Evolutionary conservation across 2,797 vertebrate genomes (phyloP), one percentile per base, ranked within the genome.

Genomic region (Chelonia mydas): DNA sequence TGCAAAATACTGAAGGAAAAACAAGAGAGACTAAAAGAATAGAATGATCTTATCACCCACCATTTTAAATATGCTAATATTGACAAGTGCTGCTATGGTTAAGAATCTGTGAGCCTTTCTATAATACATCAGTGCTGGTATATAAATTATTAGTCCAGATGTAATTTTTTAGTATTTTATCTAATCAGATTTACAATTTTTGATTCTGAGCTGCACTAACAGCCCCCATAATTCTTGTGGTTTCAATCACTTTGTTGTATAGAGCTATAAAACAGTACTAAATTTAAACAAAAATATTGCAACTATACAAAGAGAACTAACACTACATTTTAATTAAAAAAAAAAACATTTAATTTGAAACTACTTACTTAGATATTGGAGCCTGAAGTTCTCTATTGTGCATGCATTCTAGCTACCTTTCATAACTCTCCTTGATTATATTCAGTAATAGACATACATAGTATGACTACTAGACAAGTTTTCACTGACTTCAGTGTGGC

Each of bases 1-100:
- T 95, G 90, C 86, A 96, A 96, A 96, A 96, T 83, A 95, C 65
- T 84, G 76, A 78, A 74, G 88, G 85, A 86, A 86, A 96, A 93
- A 96, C 88, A 92, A 92, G 54, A 90, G 79, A 87, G 81, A 95
- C 78, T 88, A 82, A 95, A 94, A 89, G 87, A 92, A 61, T 86
- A 85, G 28, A 68, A 85, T 81, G 84, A 51, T 93, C 83, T 81
- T 80, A 21, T 59, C 78, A 83, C 78, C 77, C 0, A 0, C 31
- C 6, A 41, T 92, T 93, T 96, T 16, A 51, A 54, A 74, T 90
- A 2, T 47, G 47, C 92, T 81, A 88, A 87, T 59, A 65, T 37
- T 82, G 33, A 17, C 28, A 91, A 55, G 82, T 47, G 17, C 65
- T 81, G 31, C 55, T n/a, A 37, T 81, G 50, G 45, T 61, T 47